Base-by-base conservation (phyloP, 2,797 vertebrate species). In the Buphagus erythrorhynchus region DNA sequence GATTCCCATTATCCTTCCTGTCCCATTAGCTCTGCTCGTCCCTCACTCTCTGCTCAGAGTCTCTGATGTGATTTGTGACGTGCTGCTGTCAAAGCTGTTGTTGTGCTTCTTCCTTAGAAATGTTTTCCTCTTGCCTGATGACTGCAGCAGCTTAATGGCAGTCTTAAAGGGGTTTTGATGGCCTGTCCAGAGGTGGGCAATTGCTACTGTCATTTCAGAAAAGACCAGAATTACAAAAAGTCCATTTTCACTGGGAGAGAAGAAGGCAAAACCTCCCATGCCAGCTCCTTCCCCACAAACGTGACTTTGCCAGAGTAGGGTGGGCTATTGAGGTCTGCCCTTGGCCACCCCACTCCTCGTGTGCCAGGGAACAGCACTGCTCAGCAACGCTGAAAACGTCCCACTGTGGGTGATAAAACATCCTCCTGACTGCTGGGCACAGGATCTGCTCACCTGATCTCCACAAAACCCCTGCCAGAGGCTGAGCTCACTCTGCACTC, bases 61-160 rank as follows among this genome's bases (percentile, higher is more conserved):
- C 57, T 74, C 67, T 46, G 35, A 33, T 67, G 81, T 38, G 65
- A 90, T 77, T 91, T 71, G 91, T 1, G 0, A 74, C 0, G 3
- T 82, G 95, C 77, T 68, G 82, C 93, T 92, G 88, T 72, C 75
- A 88, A 67, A 90, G 55, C 71, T 88, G 45, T 55, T 90, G 48
- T 59, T 66, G 76, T 1, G 2, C 38, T 83, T 71, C 57, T 45
- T 82, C 57, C 72, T 57, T 6, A 42, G 68, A 67, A 79, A 66
- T 17, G n/a, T 58, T 78, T 61, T 86, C 68, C 86, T 88, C 66
- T 51, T 52, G 33, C 43, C 55, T 67, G 71, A 62, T 28, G 73
- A 51, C 63, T 86, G 58, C 76, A 76, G 40, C 43, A 66, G 58
- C 55, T 54, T 55, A 58, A 49, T 43, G 58, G 26, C 63, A 88